Conservation (phyloP, 2,888 invertebrate genomes). For the Colletes collaris region DNA sequence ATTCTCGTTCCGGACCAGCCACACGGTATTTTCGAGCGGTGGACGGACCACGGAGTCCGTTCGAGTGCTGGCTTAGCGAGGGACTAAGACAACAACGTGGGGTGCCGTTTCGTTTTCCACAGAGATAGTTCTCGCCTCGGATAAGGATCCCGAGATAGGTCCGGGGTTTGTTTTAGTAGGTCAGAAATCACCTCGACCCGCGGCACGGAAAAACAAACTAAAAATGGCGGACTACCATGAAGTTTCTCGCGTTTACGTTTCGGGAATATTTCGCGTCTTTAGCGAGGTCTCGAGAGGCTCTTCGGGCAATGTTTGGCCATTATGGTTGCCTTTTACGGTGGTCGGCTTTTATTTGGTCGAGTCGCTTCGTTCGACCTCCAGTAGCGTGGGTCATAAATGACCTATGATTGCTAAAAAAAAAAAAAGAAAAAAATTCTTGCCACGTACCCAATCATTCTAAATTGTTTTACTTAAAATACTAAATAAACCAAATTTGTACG, state of each 20-base stretch:
- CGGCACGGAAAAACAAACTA: constrained; percentile 3
- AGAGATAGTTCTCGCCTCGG: constrained; percentile 53
- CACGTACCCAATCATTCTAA: too few species aligned
- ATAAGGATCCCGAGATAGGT: constrained; percentile 68
- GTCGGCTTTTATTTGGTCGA: too few species aligned
- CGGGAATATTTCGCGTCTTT: background rate
- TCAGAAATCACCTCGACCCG: constrained; percentile 69
- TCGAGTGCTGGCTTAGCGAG: constrained; percentile 57
- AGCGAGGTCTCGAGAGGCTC: constrained; percentile 14
- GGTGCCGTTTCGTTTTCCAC: constrained; percentile 58
- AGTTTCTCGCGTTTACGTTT: constrained; percentile 14
- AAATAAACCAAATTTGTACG: too few species aligned
- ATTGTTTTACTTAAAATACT: too few species aligned
- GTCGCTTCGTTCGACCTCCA: too few species aligned
- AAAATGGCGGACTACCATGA: too few species aligned
- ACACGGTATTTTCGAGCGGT: constrained; percentile 27
- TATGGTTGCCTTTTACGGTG: background rate
- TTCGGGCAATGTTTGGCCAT: constrained; percentile 34
- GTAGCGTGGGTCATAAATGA: too few species aligned
- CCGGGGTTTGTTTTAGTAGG: constrained; percentile 74
- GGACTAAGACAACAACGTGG: constrained; percentile 68
- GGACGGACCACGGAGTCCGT: constrained; percentile 17
- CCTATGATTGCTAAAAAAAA: too few species aligned
- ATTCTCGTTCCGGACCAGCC: background rate
- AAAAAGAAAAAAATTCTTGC: too few species aligned